Base-by-base conservation (phyloP, 2,113 vertebrate species). In the Condylura cristata region DNA sequence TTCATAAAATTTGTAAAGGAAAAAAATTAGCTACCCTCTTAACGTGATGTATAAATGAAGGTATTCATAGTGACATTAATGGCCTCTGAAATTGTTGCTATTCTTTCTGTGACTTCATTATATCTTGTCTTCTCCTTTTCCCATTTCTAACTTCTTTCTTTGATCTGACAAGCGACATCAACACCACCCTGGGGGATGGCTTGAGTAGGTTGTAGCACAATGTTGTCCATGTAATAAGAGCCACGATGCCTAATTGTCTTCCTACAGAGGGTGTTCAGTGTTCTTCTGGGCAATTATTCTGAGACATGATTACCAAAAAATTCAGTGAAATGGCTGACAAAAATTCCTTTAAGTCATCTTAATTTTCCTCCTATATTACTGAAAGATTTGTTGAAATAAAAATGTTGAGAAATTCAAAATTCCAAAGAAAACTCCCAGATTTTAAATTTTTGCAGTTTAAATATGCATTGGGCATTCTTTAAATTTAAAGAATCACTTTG, bases 1-100 rank as follows among this genome's bases (percentile, higher is more conserved):
- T 46, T 71, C 63, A 90, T 93, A 83, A 97, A 96, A 97, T 97
- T 76, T 96, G 92, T 93, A 95, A 95, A 96, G 94, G 96, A 89
- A 97, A 97, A 65, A 98, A 95, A 97, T 95, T 92, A 97, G 95
- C 80, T 87, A 12, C 0, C 90, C 75, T 94, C 76, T 65, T 83
- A 5, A 87, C 89, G 90, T 93, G 81, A 80, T 90, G 56, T 84
- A 30, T 82, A 93, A n/a, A 90, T 76, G 86, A 96, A 97, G 2
- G 16, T 78, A 74, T 96, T 56, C 32, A 58, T 88, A 28, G 46
- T 53, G 94, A 44, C 12, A 11, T 0, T 17, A 41, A 58, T 30
- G 24, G 48, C 0, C 46, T 22, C 46, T 86, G 56, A 34, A 76
- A 75, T 20, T 72, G 37, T 9, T 83, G 39, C 78, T 26, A 0